A percentile compares a stretch with the other conserved stretches of the same genome.
phyloP scores from a whole-genome alignment of 2,113 vertebrate species.

The Octodon degus region DNA sequence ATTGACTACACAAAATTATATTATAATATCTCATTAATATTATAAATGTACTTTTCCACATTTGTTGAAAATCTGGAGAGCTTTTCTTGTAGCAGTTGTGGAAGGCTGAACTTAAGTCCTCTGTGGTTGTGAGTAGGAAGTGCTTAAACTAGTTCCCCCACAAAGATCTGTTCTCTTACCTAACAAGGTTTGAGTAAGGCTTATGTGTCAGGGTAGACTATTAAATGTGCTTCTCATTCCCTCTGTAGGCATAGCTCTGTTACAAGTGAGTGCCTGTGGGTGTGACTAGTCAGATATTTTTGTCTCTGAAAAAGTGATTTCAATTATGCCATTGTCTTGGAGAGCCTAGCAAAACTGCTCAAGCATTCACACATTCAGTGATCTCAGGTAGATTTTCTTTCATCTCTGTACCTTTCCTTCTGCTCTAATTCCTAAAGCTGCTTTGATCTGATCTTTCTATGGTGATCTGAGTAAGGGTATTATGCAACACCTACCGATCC shows the following conservation, averaged over 20 bases:
- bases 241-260: background rate
- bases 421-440: background rate
- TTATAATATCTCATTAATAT: background rate
- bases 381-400: background rate
- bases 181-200: background rate
- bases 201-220: background rate
- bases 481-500: background rate
- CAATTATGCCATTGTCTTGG: background rate
- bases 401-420: background rate
- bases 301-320: background rate
- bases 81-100: background rate
- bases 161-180: background rate
- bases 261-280: background rate
- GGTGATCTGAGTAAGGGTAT: background rate
- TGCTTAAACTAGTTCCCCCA: background rate
- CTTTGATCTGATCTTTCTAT: background rate
- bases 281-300: background rate
- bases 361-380: background rate
- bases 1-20: background rate
- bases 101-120: background rate
- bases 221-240: background rate
- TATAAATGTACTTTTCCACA: background rate
- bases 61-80: background rate
- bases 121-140: background rate
- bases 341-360: background rate